Conservation (phyloP, 2,888 invertebrate genomes). For the Acholoe squamosa region DNA sequence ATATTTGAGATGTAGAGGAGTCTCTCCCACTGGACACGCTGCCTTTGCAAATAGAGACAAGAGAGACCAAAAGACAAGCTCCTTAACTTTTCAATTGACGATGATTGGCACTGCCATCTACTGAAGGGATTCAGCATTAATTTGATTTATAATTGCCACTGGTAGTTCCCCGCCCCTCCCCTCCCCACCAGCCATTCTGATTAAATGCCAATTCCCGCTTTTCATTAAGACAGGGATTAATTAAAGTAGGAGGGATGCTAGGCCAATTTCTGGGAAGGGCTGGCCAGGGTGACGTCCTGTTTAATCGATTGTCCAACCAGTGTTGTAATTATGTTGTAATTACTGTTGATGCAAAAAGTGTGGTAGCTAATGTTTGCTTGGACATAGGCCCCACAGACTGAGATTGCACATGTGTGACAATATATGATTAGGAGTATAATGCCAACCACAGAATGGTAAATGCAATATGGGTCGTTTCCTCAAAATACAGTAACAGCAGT, state of each 20-base stretch:
- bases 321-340: constrained; percentile 36
- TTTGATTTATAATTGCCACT: constrained; percentile 54
- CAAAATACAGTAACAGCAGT: too few relatives aligned
- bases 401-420: too few relatives aligned
- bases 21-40: too few relatives aligned
- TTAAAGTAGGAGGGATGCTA: not conserved
- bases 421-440: too few relatives aligned
- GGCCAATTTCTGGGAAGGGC: not conserved
- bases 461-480: too few relatives aligned
- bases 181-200: not conserved
- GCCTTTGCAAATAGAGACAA: too few relatives aligned
- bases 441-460: too few relatives aligned
- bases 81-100: not conserved
- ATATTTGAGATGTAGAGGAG: too few relatives aligned
- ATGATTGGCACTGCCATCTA: constrained; percentile 48
- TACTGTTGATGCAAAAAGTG: constrained; percentile 31
- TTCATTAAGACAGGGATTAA: constrained; percentile 33
- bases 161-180: not conserved
- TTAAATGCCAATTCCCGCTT: constrained; percentile 47
- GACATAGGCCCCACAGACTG: too few relatives aligned
- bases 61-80: constrained; percentile 6
- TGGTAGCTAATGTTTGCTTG: not conserved
- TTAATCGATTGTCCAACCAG: constrained; percentile 14
- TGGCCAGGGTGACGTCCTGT: not conserved
- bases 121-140: not conserved